A percentile compares a stretch with the other conserved stretches of the same genome.
Evolutionary conservation across 2,797 vertebrate species (phyloP).

Genomic region (Lophius americanus): DNA sequence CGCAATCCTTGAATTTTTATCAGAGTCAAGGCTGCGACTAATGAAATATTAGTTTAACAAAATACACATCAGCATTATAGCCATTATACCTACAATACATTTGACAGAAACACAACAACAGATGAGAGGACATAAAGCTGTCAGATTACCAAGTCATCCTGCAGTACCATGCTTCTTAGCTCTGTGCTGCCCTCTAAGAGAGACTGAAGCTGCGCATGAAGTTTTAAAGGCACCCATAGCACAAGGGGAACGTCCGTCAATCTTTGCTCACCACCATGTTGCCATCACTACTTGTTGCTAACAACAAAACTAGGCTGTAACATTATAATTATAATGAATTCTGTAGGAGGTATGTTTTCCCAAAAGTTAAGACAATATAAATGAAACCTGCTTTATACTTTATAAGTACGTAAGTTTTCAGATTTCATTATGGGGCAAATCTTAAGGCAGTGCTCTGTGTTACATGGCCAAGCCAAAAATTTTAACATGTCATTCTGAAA

Average conservation of each 20-base stretch:
- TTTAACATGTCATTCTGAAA: too few relatives aligned
- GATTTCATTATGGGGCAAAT: too few relatives aligned
- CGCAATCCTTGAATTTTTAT: neutral
- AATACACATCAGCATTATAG: neutral
- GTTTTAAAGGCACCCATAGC: neutral
- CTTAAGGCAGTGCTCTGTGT: too few relatives aligned
- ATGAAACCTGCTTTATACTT: too few relatives aligned
- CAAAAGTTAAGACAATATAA: neutral
- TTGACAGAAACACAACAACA: neutral
- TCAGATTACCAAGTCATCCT: neutral
- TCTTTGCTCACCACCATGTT: neutral
- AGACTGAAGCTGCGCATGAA: neutral
- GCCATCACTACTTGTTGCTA: neutral
- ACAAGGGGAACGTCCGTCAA: neutral
- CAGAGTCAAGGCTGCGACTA: neutral
- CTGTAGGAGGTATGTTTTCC: neutral
- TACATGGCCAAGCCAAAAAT: too few relatives aligned
- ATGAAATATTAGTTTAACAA: neutral
- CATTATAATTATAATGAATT: neutral
- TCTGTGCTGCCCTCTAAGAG: constrained; percentile 3
- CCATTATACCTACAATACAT: neutral
- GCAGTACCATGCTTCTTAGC: neutral
- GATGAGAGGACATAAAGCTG: neutral
- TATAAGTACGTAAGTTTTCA: too few relatives aligned
- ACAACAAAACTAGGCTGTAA: neutral